Percentiles rank a stretch among this genome's conserved stretches.
These are phyloP conservation scores for Drosophila pruinosa DNA, from an alignment of 1,140 invertebrate genomes.

Conservation along the genomic window DNA sequence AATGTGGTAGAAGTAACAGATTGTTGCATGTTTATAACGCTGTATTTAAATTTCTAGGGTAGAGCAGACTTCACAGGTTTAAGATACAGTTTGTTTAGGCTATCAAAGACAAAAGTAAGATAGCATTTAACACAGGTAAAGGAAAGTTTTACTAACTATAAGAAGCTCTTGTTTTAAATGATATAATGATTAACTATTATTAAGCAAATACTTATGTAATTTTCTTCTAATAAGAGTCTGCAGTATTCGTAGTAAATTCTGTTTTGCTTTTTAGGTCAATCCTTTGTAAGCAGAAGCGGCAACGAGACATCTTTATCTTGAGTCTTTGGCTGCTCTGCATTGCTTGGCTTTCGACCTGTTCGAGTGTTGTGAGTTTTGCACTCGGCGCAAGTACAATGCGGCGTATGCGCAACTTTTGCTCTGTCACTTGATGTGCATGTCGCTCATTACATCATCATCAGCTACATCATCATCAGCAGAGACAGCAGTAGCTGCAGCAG, in stretches of 20 bases:
- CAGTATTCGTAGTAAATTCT: background rate
- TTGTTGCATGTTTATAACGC: background rate
- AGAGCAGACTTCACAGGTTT: no score
- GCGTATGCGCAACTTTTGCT: conserved; percentile 75
- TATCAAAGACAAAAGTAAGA: background rate
- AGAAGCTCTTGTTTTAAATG: no score
- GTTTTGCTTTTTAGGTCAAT: conserved; percentile 15
- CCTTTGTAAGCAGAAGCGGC: conserved; percentile 27
- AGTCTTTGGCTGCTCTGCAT: conserved; percentile 14
- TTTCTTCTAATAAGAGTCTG: background rate
- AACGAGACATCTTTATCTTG: conserved; percentile 5
- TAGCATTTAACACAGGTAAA: no score
- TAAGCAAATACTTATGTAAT: no score
- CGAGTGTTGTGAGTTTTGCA: conserved; percentile 43
- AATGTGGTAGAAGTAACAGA: conserved; percentile 21
- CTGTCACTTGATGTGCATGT: conserved; percentile 80
- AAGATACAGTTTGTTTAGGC: no score
- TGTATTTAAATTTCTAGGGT: background rate
- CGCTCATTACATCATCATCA: conserved; percentile 69
- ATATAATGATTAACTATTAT: no score
- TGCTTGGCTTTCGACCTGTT: conserved; percentile 43
- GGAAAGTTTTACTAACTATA: no score
- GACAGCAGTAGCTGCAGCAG: conserved; percentile 16
- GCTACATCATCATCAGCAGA: conserved; percentile 21
- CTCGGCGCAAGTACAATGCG: conserved; percentile 57